Base-by-base conservation (phyloP, 2,888 invertebrate genomes). In the Kuschelorhynchus macadamiae region DNA sequence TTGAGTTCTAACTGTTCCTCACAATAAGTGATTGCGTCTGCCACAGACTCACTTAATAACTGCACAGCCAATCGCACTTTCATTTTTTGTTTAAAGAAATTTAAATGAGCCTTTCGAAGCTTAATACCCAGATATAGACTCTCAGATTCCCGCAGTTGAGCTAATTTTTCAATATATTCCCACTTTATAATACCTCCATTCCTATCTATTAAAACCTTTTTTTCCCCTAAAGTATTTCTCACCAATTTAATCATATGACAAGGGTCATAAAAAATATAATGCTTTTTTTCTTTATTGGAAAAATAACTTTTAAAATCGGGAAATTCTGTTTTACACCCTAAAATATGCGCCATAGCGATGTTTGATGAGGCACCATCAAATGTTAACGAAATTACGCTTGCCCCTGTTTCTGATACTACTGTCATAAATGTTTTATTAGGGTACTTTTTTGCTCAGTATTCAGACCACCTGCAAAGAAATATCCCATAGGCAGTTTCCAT, bases 401-500 rank as follows among this genome's bases (percentile, higher is more conserved):
- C 74, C n/a, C 74, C 75, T 39, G 72, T 71, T 42, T 75, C 72
- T 55, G 71, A 36, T 52, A 72, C 12, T 66, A 72, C 67, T 18
- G 66, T 39, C 18, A 76, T 64, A 42, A n/a, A n/a, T n/a, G n/a
- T n/a, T n/a, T n/a, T n/a, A n/a, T n/a, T n/a, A n/a, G n/a, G n/a
- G n/a, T n/a, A n/a, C n/a, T n/a, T n/a, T n/a, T n/a, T n/a, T n/a
- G n/a, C n/a, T n/a, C n/a, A n/a, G n/a, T n/a, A n/a, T n/a, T n/a
- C n/a, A n/a, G n/a, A 20, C 74, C 74, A 56, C 47, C 65, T 17
- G 73, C 69, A 39, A 77, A 74, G 71, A 76, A 77, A 71, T 78
- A 78, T 2, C 76, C 77, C n/a, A 76, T 44, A 14, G 78, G 78
- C 17, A 77, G 63, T 62, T 78, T 78, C 74, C 76, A 78, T 16